Evolutionary conservation across 2,113 vertebrate species (phyloP).

Genomic region (Pedetes capensis): DNA sequence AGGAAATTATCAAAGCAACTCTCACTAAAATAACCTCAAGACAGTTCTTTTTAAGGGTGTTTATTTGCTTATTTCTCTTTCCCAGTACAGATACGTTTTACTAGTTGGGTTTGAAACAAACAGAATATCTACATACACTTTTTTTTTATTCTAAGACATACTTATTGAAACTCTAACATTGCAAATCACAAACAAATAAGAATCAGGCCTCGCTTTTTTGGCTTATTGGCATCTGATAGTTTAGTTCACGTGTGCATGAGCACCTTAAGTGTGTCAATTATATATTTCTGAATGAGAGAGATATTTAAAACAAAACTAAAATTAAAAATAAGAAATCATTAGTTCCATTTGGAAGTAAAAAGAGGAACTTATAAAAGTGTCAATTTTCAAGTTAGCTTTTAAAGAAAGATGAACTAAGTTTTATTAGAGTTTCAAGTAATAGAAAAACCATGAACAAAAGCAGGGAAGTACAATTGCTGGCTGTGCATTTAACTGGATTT

Average conservation of each 20-base stretch:
- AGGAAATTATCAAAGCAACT: background rate
- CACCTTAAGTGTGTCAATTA: background rate
- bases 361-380: background rate
- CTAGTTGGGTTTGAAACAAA: background rate
- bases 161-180: background rate
- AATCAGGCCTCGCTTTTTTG: background rate
- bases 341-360: background rate
- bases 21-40: background rate
- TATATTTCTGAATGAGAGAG: conserved; percentile 4
- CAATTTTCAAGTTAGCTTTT: background rate
- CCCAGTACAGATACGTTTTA: background rate
- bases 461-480: background rate
- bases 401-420: conserved; percentile 27
- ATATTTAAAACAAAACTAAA: conserved; percentile 1
- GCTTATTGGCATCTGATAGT: too few species aligned
- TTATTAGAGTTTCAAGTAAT: background rate
- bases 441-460: background rate
- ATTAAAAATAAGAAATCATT: background rate
- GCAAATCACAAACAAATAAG: background rate
- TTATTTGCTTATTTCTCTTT: background rate
- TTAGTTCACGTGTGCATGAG: background rate
- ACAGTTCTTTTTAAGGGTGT: background rate
- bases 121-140: background rate
- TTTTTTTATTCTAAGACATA: background rate
- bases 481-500: background rate